phyloP scores from a whole-genome alignment of 2,113 vertebrate genomes.

The Semnornis frantzii region DNA sequence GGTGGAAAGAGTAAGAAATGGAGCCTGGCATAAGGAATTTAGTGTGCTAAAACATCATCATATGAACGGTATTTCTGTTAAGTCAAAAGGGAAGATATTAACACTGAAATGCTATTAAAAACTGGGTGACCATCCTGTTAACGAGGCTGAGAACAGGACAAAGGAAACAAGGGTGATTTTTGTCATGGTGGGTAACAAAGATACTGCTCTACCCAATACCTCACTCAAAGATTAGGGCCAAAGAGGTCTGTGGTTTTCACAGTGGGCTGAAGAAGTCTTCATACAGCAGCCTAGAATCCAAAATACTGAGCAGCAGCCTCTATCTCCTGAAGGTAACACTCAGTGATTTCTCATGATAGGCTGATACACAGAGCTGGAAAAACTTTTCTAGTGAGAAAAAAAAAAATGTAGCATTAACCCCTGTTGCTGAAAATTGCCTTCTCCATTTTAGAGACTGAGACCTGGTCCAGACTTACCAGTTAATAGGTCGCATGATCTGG shows the following conservation, averaged over 20 bases:
- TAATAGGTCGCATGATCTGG: fast-evolving
- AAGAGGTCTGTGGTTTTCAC: not conserved
- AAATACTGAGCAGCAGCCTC: not conserved
- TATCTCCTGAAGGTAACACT: not conserved
- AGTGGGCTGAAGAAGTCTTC: not conserved
- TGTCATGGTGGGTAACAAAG: not conserved
- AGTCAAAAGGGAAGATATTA: not conserved
- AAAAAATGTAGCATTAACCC: not conserved
- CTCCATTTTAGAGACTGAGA: not conserved
- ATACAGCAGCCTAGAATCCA: not conserved
- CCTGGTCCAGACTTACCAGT: not conserved
- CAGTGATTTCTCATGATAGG: not conserved
- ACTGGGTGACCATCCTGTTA: not conserved
- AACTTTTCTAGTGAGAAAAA: not conserved
- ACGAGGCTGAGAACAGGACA: not conserved
- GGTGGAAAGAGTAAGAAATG: not conserved
- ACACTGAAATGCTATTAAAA: not conserved
- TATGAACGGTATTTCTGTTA: not conserved
- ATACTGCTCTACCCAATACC: not conserved
- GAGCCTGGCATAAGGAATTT: not conserved
- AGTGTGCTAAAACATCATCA: not conserved
- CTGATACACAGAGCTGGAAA: not conserved
- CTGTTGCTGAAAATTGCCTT: not conserved
- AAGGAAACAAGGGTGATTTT: not conserved
- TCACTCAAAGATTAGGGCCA: not conserved